Evolutionary conservation across 2,888 invertebrate species (phyloP).

Genomic region (Callimorpha dominula): DNA sequence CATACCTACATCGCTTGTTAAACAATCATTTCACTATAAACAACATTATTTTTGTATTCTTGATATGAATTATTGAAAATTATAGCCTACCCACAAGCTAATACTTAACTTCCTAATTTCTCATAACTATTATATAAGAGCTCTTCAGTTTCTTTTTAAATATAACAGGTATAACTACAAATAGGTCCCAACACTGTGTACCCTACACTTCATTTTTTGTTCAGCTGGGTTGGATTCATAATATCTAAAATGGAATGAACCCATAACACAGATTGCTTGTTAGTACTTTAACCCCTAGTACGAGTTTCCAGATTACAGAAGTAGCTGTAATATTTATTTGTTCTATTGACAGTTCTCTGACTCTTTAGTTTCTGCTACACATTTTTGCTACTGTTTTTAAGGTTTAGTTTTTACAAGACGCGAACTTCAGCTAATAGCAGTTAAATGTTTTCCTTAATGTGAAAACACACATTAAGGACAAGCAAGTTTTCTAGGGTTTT

Average conservation of each 20-base stretch:
- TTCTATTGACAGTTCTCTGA: no score
- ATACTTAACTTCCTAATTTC: background rate
- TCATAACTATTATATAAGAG: background rate
- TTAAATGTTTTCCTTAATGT: background rate
- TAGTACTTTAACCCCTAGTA: background rate
- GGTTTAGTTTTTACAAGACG: background rate
- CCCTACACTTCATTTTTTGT: background rate
- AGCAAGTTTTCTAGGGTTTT: background rate
- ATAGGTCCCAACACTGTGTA: no score
- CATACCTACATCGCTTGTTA: slow-evolving; percentile 53
- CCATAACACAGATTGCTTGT: background rate
- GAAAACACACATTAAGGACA: background rate
- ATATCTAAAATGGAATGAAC: background rate
- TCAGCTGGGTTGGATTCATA: background rate
- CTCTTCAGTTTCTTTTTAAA: background rate
- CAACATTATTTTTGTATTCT: background rate
- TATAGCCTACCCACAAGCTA: background rate
- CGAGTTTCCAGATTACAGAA: background rate
- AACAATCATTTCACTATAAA: slow-evolving; percentile 17
- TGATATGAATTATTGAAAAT: background rate
- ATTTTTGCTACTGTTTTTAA: no score
- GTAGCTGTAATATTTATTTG: no score
- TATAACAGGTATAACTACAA: background rate
- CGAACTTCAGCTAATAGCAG: no score
- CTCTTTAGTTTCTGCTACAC: no score